Evolutionary conservation across 1,140 invertebrate species (phyloP), one percentile per base, ranked within the genome.

Genomic region (Tetranychus cinnabarinus): DNA sequence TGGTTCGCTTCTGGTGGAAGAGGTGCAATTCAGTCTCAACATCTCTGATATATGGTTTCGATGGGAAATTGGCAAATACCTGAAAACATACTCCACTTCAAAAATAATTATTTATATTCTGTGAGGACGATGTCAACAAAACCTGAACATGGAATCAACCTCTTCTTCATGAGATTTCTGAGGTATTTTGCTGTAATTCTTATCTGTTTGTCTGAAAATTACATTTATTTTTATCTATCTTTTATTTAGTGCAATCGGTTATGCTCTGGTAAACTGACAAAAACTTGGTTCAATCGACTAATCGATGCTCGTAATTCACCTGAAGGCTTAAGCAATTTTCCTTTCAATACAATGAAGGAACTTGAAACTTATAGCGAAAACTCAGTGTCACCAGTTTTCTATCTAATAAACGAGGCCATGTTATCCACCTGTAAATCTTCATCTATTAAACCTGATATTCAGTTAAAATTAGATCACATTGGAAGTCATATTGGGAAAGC

Each of bases 401-500:
- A 60, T 57, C 39, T 65, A 1, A 39, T 63, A 0, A 59, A 37
- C 31, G 63, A 63, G 15, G 39, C 35, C 7, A 42, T 37, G 2
- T 36, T 46, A 47, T 13, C 47, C 58, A 64, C 68, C 47, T 75
- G 73, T 35, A 55, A 37, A 36, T 15, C 15, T 15, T 31, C 13
- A 3, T 6, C 2, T n/a, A 7, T 13, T 36, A 31, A 15, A 36
- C n/a, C 37, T 12, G 12, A 13, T 60, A 73, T 84, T 15, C 76
- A 80, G 66, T 80, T 84, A 72, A 68, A 88, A 68, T 81, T 82
- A 52, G 88, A 93, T 72, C 87, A 93, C 77, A 83, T 81, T 31
- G 86, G 83, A 33, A 91, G 86, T 70, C 89, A 95, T 74, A 71
- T 95, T 64, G 90, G 89, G 7, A 93, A 91, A 77, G 82, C 88